Evolutionary conservation across 2,113 vertebrate species (phyloP).

Genomic region (Tonatia bakeri): DNA sequence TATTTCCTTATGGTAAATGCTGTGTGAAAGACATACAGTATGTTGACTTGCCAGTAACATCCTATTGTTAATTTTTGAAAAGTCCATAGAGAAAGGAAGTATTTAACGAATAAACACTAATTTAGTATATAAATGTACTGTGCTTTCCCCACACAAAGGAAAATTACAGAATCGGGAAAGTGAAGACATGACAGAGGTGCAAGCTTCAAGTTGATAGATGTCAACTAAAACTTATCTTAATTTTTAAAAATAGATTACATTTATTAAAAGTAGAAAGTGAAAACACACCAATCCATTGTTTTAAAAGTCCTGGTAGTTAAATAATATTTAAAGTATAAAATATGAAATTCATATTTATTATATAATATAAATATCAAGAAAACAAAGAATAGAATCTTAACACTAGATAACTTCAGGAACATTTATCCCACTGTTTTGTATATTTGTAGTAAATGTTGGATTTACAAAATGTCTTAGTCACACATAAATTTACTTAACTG

Average conservation of each 20-base stretch:
- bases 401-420: background rate
- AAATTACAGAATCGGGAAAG: background rate
- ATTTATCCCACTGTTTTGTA: background rate
- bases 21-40: background rate
- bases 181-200: background rate
- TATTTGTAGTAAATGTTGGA: background rate
- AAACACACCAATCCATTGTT: background rate
- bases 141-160: background rate
- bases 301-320: background rate
- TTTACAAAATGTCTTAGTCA: background rate
- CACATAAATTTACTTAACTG: background rate
- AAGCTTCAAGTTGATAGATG: background rate
- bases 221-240: background rate
- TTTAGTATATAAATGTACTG: background rate
- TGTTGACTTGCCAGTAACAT: background rate
- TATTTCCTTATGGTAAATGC: background rate
- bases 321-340: background rate
- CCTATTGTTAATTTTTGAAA: background rate
- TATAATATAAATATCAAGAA: background rate
- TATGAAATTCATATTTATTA: background rate
- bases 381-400: background rate
- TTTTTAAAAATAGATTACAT: background rate
- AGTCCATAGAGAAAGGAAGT: background rate
- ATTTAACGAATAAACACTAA: background rate
- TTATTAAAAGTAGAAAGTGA: background rate